Evolutionary conservation across 1,140 invertebrate species (phyloP), one percentile per base, ranked within the genome.

Genomic region (Leguminivora glycinivorella): DNA sequence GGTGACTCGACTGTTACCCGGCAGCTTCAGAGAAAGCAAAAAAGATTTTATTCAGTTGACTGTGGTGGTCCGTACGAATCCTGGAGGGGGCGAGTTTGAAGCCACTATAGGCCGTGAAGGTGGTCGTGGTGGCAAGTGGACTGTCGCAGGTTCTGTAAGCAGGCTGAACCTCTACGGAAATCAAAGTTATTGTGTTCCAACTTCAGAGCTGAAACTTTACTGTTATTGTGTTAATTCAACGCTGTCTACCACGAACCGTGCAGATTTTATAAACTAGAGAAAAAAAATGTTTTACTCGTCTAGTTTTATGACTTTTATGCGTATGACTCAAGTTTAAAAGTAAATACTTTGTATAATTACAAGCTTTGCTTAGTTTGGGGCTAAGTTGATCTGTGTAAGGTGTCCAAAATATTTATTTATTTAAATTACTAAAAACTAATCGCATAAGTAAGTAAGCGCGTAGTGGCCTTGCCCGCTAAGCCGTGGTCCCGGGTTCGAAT

Each of bases 101-200:
- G 94, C 93, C 0, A 95, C 95, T 0, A 87, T 95, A 0, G 85
- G 92, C 9, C 83, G 93, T 0, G 72, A 29, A 26, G 73, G 78
- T 71, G 81, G 74, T 14, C 7, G n/a, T 29, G 73, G 78, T 71
- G 82, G 74, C 17, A 31, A 60, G 3, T 91, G 70, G 38, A 85
- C 88, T 5, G 72, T 94, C 0, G 92, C 92, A 0, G 95, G 95
- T 1, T 93, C 93, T 1, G 92, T 96, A 6, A 96, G 95, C 75
- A 91, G 95, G 40, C 89, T 96, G 17, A 96, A 96, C 83, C 79
- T 94, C 19, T 96, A 96, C 72, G 94, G 94, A 3, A 93, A 93
- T 70, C 95, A 96, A 83, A 96, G 95, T 84, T 89, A 91, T 70
- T 96, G 96, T 80, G 93, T 96, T 31, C 90, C 93, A 56, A 93